Conservation (phyloP, 2,797 vertebrate genomes). For the Myotis myotis region DNA sequence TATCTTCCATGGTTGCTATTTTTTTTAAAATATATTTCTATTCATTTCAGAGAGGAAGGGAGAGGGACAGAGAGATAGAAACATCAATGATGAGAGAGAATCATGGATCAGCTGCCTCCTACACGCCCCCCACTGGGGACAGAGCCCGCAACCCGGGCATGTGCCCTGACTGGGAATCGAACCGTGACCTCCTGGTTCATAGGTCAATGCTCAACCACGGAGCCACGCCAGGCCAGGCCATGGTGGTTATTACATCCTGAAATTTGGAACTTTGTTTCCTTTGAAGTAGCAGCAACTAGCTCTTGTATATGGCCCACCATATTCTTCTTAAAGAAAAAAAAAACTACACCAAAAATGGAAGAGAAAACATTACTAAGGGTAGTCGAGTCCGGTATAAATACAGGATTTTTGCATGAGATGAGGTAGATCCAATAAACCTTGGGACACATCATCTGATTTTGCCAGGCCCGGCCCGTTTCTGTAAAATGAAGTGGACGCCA, state of each 20-base stretch:
- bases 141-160: no score
- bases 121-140: no score
- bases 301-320: neutral
- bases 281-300: neutral
- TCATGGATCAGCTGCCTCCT: no score
- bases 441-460: neutral
- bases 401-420: neutral
- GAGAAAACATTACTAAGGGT: neutral
- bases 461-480: neutral
- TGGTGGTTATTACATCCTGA: neutral
- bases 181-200: no score
- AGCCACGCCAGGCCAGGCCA: no score
- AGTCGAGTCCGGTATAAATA: neutral
- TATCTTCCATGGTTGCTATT: neutral
- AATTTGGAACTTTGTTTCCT: neutral
- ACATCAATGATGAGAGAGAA: no score
- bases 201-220: no score
- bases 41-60: no score
- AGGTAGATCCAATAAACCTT: neutral
- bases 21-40: no score
- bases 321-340: slow-evolving; percentile 3
- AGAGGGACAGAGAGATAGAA: no score
- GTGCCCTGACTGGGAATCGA: no score
- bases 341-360: neutral
- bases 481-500: neutral